phyloP scores from a whole-genome alignment of 2,888 invertebrate genomes.

The Metellina segmentata region DNA sequence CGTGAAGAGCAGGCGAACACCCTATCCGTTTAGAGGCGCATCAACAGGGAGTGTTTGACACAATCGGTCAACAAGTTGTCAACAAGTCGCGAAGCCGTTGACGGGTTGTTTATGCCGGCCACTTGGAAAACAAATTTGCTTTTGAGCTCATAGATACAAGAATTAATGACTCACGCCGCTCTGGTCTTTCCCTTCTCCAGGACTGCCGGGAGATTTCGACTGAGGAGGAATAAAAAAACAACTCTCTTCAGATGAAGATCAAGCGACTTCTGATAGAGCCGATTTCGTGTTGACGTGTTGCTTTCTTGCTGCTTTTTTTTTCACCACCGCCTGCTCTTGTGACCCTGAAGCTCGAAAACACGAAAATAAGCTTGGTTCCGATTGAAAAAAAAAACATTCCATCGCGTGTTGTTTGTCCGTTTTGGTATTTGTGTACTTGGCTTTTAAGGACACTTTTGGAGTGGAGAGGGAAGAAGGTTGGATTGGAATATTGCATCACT shows the following conservation, averaged over 20 bases:
- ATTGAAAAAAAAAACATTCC: not conserved
- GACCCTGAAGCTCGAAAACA: not conserved
- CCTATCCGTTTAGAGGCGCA: not conserved
- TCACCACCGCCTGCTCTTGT: not conserved
- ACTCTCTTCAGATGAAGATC: not conserved
- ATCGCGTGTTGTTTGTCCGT: not conserved
- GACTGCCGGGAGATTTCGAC: not conserved
- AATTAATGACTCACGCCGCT: not conserved
- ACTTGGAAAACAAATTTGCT: constrained; percentile 1
- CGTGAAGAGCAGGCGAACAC: not conserved
- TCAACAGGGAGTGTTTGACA: constrained; percentile 5
- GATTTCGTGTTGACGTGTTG: not conserved
- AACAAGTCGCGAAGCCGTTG: constrained; percentile 12
- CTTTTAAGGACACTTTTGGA: not conserved
- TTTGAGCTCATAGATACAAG: not conserved
- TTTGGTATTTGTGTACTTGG: not conserved
- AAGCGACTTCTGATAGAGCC: not conserved
- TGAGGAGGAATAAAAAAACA: not conserved
- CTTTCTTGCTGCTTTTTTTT: not conserved
- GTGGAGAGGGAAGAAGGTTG: not conserved
- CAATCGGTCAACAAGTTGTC: constrained; percentile 34
- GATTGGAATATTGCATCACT: not conserved
- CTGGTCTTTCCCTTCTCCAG: not conserved
- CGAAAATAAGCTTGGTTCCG: not conserved
- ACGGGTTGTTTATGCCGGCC: constrained; percentile 9